These are phyloP conservation scores for Poecilobothrus nobilitatus DNA, from an alignment of 2,888 invertebrate species.

Conservation along the genomic window DNA sequence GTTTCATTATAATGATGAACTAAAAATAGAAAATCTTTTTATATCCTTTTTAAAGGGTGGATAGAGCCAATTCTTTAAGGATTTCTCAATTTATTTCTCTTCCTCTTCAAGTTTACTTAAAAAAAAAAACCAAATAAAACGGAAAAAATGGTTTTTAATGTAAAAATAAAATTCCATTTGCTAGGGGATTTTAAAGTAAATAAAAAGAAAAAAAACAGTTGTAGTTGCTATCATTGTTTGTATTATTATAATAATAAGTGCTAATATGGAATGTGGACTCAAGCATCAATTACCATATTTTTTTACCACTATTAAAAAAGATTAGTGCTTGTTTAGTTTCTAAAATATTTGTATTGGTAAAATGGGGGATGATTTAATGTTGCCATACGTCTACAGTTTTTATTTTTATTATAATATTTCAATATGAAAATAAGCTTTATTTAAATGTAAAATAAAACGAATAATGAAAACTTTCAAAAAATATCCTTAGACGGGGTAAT, in stretches of 20 bases:
- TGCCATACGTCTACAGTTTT: too few species aligned
- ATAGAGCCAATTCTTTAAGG: too few species aligned
- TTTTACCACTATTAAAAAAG: neutral
- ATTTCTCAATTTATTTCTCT: neutral
- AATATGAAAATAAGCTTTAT: too few species aligned
- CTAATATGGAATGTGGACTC: neutral
- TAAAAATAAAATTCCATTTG: neutral
- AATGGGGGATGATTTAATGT: too few species aligned
- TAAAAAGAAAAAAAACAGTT: neutral
- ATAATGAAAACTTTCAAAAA: too few species aligned
- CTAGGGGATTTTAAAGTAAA: neutral
- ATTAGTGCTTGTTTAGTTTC: too few species aligned
- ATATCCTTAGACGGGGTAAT: too few species aligned
- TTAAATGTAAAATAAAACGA: too few species aligned
- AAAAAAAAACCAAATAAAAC: too few species aligned
- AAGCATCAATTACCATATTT: conserved; percentile 6
- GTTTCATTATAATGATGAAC: neutral
- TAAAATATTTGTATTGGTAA: too few species aligned
- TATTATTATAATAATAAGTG: neutral
- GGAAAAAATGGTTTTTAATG: neutral
- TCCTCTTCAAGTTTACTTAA: neutral
- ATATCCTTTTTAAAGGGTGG: neutral
- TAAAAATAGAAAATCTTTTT: neutral
- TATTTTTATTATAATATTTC: too few species aligned
- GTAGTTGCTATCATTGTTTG: neutral